Conservation (phyloP, 2,113 vertebrate genomes). For the Butorides virescens region DNA sequence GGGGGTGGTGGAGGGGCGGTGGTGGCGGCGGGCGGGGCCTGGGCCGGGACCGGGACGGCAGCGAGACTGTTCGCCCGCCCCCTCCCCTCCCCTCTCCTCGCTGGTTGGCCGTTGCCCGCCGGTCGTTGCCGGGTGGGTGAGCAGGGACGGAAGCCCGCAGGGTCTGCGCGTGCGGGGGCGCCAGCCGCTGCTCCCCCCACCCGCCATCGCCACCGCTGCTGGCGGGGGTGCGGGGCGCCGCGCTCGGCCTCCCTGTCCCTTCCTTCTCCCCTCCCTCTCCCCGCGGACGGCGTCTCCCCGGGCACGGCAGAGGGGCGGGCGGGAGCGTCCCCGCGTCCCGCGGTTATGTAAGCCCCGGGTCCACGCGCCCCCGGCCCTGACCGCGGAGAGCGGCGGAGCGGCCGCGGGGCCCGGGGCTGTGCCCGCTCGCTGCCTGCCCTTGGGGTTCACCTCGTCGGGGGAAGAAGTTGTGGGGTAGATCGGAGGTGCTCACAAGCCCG, state of each 20-base stretch:
- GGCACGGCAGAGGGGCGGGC: neutral
- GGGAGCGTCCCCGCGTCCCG: neutral
- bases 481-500: neutral
- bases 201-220: neutral
- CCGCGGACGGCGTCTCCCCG: neutral
- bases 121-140: neutral
- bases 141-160: neutral
- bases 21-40: neutral
- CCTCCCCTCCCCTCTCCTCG: accelerated
- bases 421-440: neutral
- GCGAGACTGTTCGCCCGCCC: accelerated
- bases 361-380: neutral
- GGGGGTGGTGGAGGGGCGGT: neutral
- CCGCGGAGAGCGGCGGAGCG: neutral
- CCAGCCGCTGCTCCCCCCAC: neutral
- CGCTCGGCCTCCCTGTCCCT: neutral
- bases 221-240: neutral
- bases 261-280: no score
- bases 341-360: neutral
- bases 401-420: neutral
- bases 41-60: accelerated
- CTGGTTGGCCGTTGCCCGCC: no score
- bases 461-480: neutral
- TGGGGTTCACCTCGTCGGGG: neutral
- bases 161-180: slow-evolving; percentile 1